Percentiles rank a stretch among this genome's conserved stretches.
phyloP scores from a whole-genome alignment of 2,113 vertebrate species.

The Phyllostomus discolor region DNA sequence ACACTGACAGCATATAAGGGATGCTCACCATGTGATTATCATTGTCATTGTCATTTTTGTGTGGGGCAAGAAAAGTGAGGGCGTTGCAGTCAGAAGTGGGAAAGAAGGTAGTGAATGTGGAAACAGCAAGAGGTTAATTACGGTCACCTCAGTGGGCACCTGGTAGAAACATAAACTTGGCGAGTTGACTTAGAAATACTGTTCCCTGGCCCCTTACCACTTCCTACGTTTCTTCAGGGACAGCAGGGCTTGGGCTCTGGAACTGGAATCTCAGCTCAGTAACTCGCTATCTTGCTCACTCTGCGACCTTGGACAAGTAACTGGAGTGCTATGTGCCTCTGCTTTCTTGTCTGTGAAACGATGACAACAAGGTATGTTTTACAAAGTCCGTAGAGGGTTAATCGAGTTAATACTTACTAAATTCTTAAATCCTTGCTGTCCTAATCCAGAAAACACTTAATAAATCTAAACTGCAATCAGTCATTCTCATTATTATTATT shows the following conservation, averaged over 20 bases:
- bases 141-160: too few species aligned
- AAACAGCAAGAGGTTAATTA: neutral
- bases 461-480: neutral
- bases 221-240: neutral
- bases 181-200: neutral
- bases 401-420: neutral
- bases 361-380: neutral
- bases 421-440: neutral
- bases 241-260: neutral
- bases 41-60: neutral
- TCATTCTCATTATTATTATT: neutral
- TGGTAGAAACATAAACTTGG: neutral
- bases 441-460: neutral
- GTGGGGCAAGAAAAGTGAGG: neutral
- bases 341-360: neutral
- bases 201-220: neutral
- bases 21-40: neutral
- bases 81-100: neutral
- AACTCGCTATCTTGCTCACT: neutral
- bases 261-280: neutral
- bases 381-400: neutral
- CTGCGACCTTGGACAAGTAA: neutral
- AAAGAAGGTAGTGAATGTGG: neutral
- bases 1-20: neutral
- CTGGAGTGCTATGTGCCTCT: neutral